Evolutionary conservation across 2,888 invertebrate genomes (phyloP).

Genomic region (Amphipyra berbera): DNA sequence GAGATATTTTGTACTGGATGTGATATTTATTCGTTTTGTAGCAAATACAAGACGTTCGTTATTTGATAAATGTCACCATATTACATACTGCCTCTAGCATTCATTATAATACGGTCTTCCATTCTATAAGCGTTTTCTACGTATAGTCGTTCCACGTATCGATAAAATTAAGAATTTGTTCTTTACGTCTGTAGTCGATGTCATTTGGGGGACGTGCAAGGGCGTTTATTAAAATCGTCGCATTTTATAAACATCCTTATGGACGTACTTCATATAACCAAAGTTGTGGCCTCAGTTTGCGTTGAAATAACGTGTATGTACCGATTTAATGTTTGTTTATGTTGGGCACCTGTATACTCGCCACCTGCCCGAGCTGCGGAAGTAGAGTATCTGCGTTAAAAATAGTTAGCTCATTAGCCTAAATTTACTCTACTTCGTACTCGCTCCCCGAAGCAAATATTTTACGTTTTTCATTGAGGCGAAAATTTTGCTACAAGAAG

Average conservation of each 20-base stretch:
- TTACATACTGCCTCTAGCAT: background rate
- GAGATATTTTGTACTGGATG: slow-evolving; percentile 17
- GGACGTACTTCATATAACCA: slow-evolving; percentile 24
- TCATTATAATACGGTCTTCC: slow-evolving; percentile 6
- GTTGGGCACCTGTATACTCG: slow-evolving; percentile 64
- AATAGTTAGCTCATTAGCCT: slow-evolving; percentile 73
- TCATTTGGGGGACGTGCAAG: slow-evolving; percentile 41
- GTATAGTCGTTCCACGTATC: slow-evolving; percentile 17
- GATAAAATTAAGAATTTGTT: slow-evolving; percentile 21
- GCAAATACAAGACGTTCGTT: background rate
- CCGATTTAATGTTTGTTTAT: slow-evolving; percentile 67
- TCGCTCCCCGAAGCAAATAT: slow-evolving; percentile 30
- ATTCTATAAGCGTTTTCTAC: slow-evolving; percentile 4
- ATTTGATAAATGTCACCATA: background rate
- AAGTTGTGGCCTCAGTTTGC: slow-evolving; percentile 37
- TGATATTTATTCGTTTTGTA: slow-evolving; percentile 4
- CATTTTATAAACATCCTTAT: slow-evolving; percentile 17
- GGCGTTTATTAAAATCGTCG: slow-evolving; percentile 30
- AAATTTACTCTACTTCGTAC: slow-evolving; percentile 56
- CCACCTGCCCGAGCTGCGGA: slow-evolving; percentile 62
- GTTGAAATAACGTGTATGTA: slow-evolving; percentile 60
- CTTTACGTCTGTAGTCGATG: slow-evolving; percentile 32
- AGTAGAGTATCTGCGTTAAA: slow-evolving; percentile 65
- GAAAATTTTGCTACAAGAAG: slow-evolving; percentile 17
- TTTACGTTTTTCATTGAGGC: slow-evolving; percentile 36